Percentiles rank a stretch among this genome's conserved stretches.
These are phyloP conservation scores for Hystrix cristata DNA, from an alignment of 2,113 vertebrate genomes.

Conservation along the genomic window DNA sequence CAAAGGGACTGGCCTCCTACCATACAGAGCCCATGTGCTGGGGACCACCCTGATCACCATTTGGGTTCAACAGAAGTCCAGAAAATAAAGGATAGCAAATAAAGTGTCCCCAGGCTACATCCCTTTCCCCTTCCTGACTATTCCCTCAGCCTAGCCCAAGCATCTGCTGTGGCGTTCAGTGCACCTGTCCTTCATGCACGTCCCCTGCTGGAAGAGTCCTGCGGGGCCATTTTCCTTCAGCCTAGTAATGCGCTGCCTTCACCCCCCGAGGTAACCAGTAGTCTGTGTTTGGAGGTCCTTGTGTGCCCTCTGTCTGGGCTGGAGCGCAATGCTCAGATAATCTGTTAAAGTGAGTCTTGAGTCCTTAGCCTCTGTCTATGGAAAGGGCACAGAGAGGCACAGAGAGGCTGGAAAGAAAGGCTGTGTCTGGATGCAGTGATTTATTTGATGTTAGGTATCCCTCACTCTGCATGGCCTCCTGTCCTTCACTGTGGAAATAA, in stretches of 20 bases:
- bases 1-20: constrained; percentile 29
- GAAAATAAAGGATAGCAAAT: constrained; percentile 59
- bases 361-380: background rate
- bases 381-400: background rate
- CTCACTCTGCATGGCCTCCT: background rate
- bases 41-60: background rate
- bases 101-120: background rate
- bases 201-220: background rate
- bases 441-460: background rate
- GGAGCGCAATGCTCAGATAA: background rate
- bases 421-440: background rate
- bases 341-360: background rate
- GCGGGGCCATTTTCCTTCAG: background rate
- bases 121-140: background rate
- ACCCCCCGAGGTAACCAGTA: background rate
- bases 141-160: background rate
- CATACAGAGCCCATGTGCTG: background rate
- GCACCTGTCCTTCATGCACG: background rate
- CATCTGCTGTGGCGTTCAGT: background rate
- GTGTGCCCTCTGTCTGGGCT: background rate
- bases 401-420: background rate
- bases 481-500: background rate
- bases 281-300: background rate
- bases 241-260: background rate
- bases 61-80: constrained; percentile 66